Base-by-base conservation (phyloP, 53 echinoderm and acorn worm species). In the Holothuria scabra region DNA sequence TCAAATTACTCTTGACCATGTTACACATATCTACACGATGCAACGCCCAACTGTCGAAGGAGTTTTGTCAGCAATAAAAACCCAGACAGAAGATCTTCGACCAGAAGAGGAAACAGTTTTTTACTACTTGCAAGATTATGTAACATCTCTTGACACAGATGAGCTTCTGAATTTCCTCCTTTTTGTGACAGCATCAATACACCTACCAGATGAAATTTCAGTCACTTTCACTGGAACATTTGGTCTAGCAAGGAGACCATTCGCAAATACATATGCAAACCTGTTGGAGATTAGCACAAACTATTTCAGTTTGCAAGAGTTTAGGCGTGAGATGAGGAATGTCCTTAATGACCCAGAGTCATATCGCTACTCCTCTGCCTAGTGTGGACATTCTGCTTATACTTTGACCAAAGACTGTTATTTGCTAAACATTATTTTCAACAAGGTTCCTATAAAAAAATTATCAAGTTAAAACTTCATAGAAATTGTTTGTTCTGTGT, bases 1-100 rank as follows among this genome's bases (percentile, higher is more conserved):
- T 12, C 87, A 87, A 13, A 46, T 87, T 1, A 56, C 87, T 2
- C 31, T 87, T n/a, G 69, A 80, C 11, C 80, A 87, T 20, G 58
- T 87, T 1, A 68, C 67, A 0, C 10, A 58, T 11, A 16, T 80
- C 28, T 20, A 81, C 26, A 0, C 2, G 14, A 0, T 11, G 0
- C 81, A 87, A 46, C 66, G 68, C 25, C 87, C 87, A 18, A 68
- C 87, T 3, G 24, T 37, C 25, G 65, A 46, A 20, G 26, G 26
- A 52, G 74, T 74, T 22, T n/a, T 74, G 24, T 46, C 74, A 32
- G 9, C 74, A 24, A 21, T 74, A 3, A 74, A 74, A 52, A 74
- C 74, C n/a, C 65, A 22, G 20, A 3, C 3, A 35, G 68, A 67
- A 67, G 12, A 65, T 75, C 26, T 80, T 59, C 60, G 60, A 10